Evolutionary conservation across 2,113 vertebrate genomes (phyloP).

Genomic region (Ceyx cyanopectus): DNA sequence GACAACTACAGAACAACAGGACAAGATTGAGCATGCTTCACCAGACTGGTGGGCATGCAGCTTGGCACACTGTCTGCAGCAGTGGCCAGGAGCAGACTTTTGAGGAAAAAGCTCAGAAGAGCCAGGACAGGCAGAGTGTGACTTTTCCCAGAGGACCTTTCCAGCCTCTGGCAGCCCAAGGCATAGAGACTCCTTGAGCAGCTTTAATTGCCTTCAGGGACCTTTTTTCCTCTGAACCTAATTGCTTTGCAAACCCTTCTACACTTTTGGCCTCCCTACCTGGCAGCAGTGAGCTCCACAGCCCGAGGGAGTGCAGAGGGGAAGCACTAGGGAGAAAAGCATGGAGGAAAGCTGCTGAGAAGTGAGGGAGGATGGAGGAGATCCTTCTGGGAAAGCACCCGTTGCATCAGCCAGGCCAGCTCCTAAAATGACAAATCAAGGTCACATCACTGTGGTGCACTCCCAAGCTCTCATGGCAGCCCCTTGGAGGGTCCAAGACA

Average conservation of each 20-base stretch:
- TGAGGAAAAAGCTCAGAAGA: neutral
- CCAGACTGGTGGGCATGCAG: neutral
- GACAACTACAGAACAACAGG: neutral
- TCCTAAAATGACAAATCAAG: neutral
- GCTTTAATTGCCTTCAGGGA: neutral
- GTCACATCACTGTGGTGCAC: neutral
- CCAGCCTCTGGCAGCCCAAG: neutral
- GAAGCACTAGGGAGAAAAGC: neutral
- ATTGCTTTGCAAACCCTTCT: neutral
- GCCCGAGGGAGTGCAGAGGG: neutral
- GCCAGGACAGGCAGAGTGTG: neutral
- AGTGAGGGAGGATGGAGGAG: neutral
- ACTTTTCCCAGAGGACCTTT: neutral
- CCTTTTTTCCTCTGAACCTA: neutral
- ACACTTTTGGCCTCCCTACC: neutral
- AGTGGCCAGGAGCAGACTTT: neutral
- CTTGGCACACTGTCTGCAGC: neutral
- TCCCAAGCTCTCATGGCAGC: neutral
- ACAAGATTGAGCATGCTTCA: neutral
- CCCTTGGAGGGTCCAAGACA: neutral
- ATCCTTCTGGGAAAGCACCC: neutral
- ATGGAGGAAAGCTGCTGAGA: neutral
- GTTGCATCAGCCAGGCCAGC: neutral
- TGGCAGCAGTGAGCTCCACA: neutral
- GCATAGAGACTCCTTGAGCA: rapidly evolving